A percentile compares a stretch with the other conserved stretches of the same genome.
Evolutionary conservation across 2,888 invertebrate genomes (phyloP).

Genomic region (Nysson spinosus): DNA sequence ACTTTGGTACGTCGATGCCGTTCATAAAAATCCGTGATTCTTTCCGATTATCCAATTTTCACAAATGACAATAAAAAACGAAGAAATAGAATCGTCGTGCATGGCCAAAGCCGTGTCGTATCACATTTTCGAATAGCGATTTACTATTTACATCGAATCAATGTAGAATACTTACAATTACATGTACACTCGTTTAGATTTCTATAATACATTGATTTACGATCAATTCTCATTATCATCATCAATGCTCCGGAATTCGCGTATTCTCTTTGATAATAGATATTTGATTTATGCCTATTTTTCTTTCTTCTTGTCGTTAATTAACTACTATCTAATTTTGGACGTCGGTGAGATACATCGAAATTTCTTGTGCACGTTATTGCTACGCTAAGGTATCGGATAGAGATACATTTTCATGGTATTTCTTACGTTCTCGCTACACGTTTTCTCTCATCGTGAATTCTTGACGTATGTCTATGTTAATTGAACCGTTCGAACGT

Average conservation of each 20-base stretch:
- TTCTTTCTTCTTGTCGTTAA: constrained; percentile 26
- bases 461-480: constrained; percentile 11
- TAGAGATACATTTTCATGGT: constrained; percentile 8
- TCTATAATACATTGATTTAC: constrained; percentile 36
- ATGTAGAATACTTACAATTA: constrained; percentile 52
- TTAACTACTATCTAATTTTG: constrained; percentile 49
- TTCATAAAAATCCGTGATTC: neutral
- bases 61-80: constrained; percentile 66
- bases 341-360: constrained; percentile 59
- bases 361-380: constrained; percentile 62
- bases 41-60: constrained; percentile 40
- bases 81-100: constrained; percentile 71
- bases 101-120: constrained; percentile 75
- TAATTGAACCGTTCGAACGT: too few species aligned
- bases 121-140: constrained; percentile 68
- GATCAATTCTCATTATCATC: constrained; percentile 1
- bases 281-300: constrained; percentile 32
- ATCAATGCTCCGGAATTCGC: constrained; percentile 10
- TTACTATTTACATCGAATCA: constrained; percentile 63
- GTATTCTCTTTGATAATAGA: constrained; percentile 14
- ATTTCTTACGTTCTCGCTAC: neutral
- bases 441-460: neutral
- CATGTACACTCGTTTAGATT: constrained; percentile 26
- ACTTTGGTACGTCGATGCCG: too few species aligned
- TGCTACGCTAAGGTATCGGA: constrained; percentile 57